These are phyloP conservation scores for Carposina sasakii DNA, from an alignment of 1,140 invertebrate species.

Conservation along the genomic window DNA sequence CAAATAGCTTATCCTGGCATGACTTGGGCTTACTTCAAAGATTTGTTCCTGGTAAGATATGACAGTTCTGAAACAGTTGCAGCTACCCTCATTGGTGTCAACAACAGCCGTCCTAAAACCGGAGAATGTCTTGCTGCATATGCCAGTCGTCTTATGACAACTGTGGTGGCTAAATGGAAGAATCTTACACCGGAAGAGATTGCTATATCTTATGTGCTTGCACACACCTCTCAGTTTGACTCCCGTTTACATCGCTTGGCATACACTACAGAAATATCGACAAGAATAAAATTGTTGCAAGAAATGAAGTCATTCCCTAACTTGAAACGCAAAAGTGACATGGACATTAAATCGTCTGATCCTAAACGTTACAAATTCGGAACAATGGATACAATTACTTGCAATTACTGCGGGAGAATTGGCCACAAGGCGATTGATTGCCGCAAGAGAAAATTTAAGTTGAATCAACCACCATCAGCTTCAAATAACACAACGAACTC, in stretches of 20 bases:
- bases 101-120: constrained; percentile 8
- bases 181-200: constrained; percentile 7
- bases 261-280: constrained; percentile 2
- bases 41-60: neutral
- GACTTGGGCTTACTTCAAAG: constrained; percentile 3
- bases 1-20: constrained; percentile 7
- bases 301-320: constrained; percentile 8
- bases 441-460: neutral
- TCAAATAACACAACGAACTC: neutral
- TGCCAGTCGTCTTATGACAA: constrained; percentile 2
- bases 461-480: too few relatives aligned
- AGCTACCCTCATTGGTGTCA: constrained; percentile 5
- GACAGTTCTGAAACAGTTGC: neutral
- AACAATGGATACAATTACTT: neutral
- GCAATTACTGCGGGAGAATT: neutral
- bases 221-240: constrained; percentile 11
- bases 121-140: constrained; percentile 8
- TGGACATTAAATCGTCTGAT: neutral
- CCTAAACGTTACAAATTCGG: constrained; percentile 4
- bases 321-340: constrained; percentile 7
- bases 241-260: constrained; percentile 6
- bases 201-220: constrained; percentile 5
- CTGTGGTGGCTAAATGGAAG: constrained; percentile 7
- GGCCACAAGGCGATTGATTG: neutral
- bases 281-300: neutral